Percentiles rank a stretch among this genome's conserved stretches.
phyloP scores from a whole-genome alignment of 2,888 invertebrate species.

The Hemistola chrysoprasaria region DNA sequence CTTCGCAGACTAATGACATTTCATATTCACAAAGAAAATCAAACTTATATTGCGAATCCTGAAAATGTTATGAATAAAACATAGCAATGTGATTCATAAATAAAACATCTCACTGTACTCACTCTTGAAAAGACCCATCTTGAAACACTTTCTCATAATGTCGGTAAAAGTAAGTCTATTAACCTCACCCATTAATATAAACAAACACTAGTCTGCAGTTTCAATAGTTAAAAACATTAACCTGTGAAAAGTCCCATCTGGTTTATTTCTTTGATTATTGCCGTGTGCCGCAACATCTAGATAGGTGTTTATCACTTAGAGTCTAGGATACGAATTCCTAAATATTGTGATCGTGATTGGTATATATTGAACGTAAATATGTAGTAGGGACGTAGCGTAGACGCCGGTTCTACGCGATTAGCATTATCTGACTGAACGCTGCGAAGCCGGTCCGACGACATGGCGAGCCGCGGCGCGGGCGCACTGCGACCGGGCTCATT shows the following conservation, averaged over 20 bases:
- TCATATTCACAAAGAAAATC: too few species aligned
- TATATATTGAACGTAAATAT: slow-evolving; percentile 31
- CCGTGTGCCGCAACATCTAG: too few species aligned
- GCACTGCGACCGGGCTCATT: slow-evolving; percentile 54
- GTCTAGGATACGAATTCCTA: slow-evolving; percentile 11
- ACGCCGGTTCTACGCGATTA: slow-evolving; percentile 59
- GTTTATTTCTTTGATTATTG: slow-evolving; percentile 7
- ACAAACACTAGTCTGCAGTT: slow-evolving; percentile 21
- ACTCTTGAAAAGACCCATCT: slow-evolving; percentile 77
- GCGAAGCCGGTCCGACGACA: slow-evolving; percentile 31
- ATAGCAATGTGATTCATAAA: too few species aligned
- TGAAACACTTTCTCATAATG: slow-evolving; percentile 76
- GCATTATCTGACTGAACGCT: slow-evolving; percentile 57
- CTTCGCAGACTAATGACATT: too few species aligned
- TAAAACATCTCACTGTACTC: slow-evolving; percentile 43
- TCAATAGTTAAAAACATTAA: slow-evolving; percentile 1
- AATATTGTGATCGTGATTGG: slow-evolving; percentile 11
- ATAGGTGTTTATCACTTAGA: slow-evolving; percentile 7
- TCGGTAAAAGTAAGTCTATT: slow-evolving; percentile 55
- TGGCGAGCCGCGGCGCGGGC: slow-evolving; percentile 34
- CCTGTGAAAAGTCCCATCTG: neutral
- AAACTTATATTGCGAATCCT: too few species aligned
- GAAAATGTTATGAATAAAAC: too few species aligned
- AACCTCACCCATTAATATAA: slow-evolving; percentile 57
- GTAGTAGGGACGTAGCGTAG: slow-evolving; percentile 45